A percentile compares a stretch with the other conserved stretches of the same genome.
Conservation (phyloP, 37 sponge, comb jelly and placozoan genomes). For the Cladorhizidae sp. region DNA sequence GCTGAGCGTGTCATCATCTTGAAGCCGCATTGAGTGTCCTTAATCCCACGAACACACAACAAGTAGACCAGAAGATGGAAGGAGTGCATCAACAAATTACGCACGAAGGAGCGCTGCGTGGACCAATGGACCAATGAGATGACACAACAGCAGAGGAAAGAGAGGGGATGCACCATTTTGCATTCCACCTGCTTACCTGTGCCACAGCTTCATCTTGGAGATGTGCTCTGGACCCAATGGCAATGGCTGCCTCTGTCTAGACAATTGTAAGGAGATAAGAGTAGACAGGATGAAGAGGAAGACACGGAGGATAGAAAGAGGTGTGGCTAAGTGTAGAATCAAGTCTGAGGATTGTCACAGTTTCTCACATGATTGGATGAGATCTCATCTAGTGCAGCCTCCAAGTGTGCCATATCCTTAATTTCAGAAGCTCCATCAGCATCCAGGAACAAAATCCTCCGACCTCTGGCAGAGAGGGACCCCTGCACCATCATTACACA, state of each 20-base stretch:
- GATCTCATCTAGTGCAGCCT: slow-evolving; percentile 60
- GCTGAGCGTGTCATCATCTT: slow-evolving; percentile 92
- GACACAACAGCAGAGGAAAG: too few relatives aligned
- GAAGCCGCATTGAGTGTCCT: slow-evolving; percentile 99
- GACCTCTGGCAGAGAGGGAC: slow-evolving; percentile 90
- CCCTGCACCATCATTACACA: slow-evolving; percentile 61
- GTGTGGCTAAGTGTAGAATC: too few relatives aligned
- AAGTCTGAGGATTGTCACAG: neutral
- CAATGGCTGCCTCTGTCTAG: slow-evolving; percentile 48
- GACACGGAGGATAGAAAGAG: neutral
- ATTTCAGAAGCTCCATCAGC: slow-evolving; percentile 97
- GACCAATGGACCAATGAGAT: neutral
- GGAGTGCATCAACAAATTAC: slow-evolving; percentile 94
- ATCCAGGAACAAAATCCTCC: slow-evolving; percentile 86
- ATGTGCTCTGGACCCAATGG: slow-evolving; percentile 96
- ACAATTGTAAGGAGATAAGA: neutral
- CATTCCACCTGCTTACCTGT: slow-evolving; percentile 47
- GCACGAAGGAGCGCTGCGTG: slow-evolving; percentile 80
- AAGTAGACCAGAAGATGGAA: slow-evolving; percentile 92
- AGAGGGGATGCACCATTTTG: too few relatives aligned
- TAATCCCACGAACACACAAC: slow-evolving; percentile 87
- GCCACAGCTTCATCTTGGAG: slow-evolving; percentile 95
- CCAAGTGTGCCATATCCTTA: slow-evolving; percentile 75
- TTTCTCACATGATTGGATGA: slow-evolving; percentile 51
- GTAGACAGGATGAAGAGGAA: neutral